Percentiles rank a stretch among this genome's conserved stretches.
Conservation (phyloP, 2,113 vertebrate species). For the Lontra canadensis region DNA sequence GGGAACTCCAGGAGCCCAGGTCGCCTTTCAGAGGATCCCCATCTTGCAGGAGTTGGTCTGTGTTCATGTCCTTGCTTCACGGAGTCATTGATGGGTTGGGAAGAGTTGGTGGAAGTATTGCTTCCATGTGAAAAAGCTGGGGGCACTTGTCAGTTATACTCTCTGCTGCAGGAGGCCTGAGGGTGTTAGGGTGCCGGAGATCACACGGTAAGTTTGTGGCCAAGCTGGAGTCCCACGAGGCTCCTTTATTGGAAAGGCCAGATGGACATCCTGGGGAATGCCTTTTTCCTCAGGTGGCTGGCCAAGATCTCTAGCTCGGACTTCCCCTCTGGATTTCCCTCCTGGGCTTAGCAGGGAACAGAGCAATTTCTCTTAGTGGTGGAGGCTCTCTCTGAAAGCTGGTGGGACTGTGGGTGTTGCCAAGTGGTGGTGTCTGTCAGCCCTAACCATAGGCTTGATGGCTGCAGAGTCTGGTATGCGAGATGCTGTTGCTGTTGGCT, state of each 20-base stretch:
- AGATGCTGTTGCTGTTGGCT: not conserved
- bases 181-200: not conserved
- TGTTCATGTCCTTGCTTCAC: not conserved
- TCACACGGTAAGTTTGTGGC: not conserved
- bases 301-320: not conserved
- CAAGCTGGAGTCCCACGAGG: not conserved
- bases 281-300: not conserved
- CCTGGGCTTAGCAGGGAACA: not conserved
- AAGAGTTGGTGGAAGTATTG: not conserved
- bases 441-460: not conserved
- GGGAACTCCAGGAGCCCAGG: not conserved
- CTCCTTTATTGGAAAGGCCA: not conserved
- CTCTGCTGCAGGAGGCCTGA: not conserved
- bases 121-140: not conserved
- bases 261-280: not conserved
- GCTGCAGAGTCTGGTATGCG: not conserved
- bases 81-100: not conserved
- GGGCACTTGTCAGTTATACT: not conserved
- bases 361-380: not conserved
- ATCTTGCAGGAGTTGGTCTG: not conserved
- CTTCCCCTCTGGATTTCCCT: not conserved
- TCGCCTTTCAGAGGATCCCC: not conserved
- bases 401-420: not conserved
- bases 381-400: not conserved
- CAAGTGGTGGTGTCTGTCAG: not conserved